phyloP scores from a whole-genome alignment of 1,140 invertebrate species.

The Monomorium pharaonis region DNA sequence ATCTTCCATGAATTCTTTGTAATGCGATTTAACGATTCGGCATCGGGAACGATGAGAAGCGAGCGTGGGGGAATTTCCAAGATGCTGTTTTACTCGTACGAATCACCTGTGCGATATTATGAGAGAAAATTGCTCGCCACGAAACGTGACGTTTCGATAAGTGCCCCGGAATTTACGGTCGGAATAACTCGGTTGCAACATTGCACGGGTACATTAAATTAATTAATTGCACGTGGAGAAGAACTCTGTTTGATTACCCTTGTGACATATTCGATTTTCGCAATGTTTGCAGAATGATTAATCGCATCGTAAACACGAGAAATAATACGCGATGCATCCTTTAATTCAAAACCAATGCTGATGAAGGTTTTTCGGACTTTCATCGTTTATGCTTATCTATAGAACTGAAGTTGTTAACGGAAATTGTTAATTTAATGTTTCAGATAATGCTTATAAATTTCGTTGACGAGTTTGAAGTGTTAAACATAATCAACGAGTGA shows the following conservation, averaged over 20 bases:
- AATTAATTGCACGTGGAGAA: neutral
- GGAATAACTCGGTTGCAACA: neutral
- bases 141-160: neutral
- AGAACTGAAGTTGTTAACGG: neutral
- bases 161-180: neutral
- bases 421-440: conserved; percentile 39
- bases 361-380: neutral
- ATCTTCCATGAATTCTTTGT: conserved; percentile 36
- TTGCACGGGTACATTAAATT: neutral
- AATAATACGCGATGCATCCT: neutral
- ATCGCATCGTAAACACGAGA: neutral
- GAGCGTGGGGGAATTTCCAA: conserved; percentile 6
- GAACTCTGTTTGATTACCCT: neutral
- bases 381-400: neutral
- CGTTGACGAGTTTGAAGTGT: conserved; percentile 24
- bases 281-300: neutral
- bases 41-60: neutral
- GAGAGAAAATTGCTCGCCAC: neutral
- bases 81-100: neutral
- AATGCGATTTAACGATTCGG: conserved; percentile 47
- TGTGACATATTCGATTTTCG: neutral
- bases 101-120: neutral
- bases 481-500: conserved; percentile 31
- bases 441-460: conserved; percentile 10
- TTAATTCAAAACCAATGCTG: neutral